Percentiles rank a stretch among this genome's conserved stretches.
phyloP scores from a whole-genome alignment of 2,888 invertebrate genomes.

The Mesorhabditis belari region DNA sequence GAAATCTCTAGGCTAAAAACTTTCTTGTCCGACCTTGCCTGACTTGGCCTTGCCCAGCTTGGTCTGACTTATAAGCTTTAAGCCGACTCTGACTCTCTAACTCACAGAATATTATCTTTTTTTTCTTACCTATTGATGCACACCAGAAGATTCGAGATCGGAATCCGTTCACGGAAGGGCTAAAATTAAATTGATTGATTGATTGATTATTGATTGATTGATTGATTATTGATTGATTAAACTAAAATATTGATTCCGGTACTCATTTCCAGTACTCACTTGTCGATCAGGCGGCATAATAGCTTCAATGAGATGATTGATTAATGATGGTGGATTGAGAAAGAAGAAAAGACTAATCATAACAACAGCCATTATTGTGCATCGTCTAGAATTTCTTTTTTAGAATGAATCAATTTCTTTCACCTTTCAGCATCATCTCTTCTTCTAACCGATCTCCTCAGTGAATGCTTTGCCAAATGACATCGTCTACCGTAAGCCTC shows the following conservation, averaged over 20 bases:
- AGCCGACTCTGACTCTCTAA: neutral
- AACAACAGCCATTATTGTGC: slow-evolving; percentile 48
- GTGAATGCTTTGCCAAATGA: neutral
- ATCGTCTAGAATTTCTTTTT: neutral
- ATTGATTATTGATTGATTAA: no score
- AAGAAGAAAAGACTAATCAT: slow-evolving; percentile 45
- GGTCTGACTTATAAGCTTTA: no score
- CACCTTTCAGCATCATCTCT: neutral
- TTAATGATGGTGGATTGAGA: slow-evolving; percentile 29
- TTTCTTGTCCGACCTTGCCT: no score
- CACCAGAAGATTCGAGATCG: slow-evolving; percentile 47
- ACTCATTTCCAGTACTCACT: no score
- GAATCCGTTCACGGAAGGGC: slow-evolving; percentile 26
- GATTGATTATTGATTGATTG: no score
- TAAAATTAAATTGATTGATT: slow-evolving; percentile 1
- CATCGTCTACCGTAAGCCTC: neutral
- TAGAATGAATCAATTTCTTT: neutral
- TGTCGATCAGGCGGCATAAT: slow-evolving; percentile 3
- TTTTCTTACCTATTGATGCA: slow-evolving; percentile 46
- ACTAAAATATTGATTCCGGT: no score
- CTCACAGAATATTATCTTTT: neutral
- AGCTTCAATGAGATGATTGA: slow-evolving; percentile 43
- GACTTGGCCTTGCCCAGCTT: no score
- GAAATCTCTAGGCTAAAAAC: no score
- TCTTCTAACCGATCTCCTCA: neutral